phyloP scores from a whole-genome alignment of 2,113 vertebrate species.

The Bettongia penicillata region DNA sequence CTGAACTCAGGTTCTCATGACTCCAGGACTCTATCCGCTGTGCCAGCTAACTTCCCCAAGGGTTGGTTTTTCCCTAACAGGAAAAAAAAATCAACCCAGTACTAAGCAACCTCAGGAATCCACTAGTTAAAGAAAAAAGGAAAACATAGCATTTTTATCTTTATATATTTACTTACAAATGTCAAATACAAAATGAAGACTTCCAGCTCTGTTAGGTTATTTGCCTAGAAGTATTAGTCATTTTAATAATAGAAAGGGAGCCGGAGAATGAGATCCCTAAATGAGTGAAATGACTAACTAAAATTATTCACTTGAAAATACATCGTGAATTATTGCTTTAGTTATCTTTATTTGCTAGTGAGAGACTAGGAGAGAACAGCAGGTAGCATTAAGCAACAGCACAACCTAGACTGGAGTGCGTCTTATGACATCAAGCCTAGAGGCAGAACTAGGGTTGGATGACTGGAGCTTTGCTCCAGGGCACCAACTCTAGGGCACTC shows the following conservation, averaged over 20 bases:
- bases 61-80: background rate
- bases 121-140: background rate
- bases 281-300: conserved; percentile 40
- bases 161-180: conserved; percentile 35
- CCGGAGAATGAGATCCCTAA: conserved; percentile 30
- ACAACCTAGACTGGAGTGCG: too few species aligned
- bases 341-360: conserved; percentile 23
- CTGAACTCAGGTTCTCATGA: background rate
- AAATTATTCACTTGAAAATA: conserved; percentile 34
- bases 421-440: background rate
- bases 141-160: conserved; percentile 27
- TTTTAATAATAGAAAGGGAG: conserved; percentile 33
- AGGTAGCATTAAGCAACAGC: background rate
- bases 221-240: background rate
- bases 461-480: background rate
- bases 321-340: conserved; percentile 9
- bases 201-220: conserved; percentile 16
- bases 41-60: background rate
- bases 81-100: background rate
- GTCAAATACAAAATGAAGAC: conserved; percentile 27
- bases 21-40: background rate
- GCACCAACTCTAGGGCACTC: background rate
- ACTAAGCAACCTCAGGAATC: background rate
- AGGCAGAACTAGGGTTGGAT: background rate
- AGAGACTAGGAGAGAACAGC: conserved; percentile 36